These are phyloP conservation scores for Lichenostomus cassidix DNA, from an alignment of 2,113 vertebrate genomes.

Conservation along the genomic window DNA sequence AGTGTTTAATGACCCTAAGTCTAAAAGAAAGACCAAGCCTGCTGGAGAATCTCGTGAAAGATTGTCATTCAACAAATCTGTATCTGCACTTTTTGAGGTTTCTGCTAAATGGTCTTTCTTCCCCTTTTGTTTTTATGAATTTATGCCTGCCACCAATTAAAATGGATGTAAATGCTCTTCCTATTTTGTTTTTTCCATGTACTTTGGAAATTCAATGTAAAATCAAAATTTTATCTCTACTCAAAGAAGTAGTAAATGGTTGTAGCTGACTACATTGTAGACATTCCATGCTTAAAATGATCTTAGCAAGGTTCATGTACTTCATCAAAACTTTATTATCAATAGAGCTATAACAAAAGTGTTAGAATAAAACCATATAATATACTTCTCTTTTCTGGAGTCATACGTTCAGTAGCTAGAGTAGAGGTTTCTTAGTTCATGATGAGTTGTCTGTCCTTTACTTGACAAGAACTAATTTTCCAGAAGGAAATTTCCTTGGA, in stretches of 20 bases:
- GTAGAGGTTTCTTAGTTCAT: neutral
- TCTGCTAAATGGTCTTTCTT: slow-evolving; percentile 64
- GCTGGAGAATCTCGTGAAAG: slow-evolving; percentile 52
- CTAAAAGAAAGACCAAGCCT: slow-evolving; percentile 32
- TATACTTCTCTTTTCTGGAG: slow-evolving; percentile 39
- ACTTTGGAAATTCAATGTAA: slow-evolving; percentile 62
- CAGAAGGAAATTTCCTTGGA: neutral
- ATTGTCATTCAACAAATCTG: slow-evolving; percentile 56
- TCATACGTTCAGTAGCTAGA: slow-evolving; percentile 42
- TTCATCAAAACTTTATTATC: slow-evolving; percentile 35
- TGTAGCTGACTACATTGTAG: slow-evolving; percentile 40
- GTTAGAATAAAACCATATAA: slow-evolving; percentile 58
- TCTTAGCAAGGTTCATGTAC: slow-evolving; percentile 50
- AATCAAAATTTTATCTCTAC: slow-evolving; percentile 40
- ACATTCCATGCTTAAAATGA: slow-evolving; percentile 30
- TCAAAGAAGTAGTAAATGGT: slow-evolving; percentile 26
- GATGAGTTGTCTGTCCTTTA: neutral
- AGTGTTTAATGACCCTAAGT: slow-evolving; percentile 17
- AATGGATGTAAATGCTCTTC: slow-evolving; percentile 68
- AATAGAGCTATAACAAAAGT: slow-evolving; percentile 44
- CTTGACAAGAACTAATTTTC: neutral
- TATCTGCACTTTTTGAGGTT: slow-evolving; percentile 70
- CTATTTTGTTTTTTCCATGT: slow-evolving; percentile 27
- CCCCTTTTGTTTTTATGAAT: slow-evolving; percentile 53
- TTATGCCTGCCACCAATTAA: slow-evolving; percentile 69